Conservation (phyloP, 2,113 vertebrate genomes). For the Mus musculus region DNA sequence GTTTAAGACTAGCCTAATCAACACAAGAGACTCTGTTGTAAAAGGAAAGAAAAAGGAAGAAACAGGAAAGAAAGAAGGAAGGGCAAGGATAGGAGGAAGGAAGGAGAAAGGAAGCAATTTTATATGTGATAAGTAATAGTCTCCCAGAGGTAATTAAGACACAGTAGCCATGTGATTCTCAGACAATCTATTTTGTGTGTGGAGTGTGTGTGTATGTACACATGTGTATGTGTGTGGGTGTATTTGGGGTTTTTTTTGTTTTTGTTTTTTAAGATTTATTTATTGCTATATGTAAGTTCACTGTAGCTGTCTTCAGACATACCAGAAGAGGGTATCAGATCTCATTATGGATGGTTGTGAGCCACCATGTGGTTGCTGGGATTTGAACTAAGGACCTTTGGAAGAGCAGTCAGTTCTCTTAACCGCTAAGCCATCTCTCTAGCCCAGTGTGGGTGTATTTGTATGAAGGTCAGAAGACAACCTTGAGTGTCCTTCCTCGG, state of each 20-base stretch:
- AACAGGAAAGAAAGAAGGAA: neutral
- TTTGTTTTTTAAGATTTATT: no score
- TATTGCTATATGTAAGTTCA: no score
- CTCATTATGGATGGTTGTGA: no score
- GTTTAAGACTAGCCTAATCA: neutral
- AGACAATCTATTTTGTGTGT: neutral
- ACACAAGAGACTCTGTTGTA: neutral
- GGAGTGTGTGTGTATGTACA: neutral
- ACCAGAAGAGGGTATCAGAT: no score
- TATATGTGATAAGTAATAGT: neutral
- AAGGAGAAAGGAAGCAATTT: no score
- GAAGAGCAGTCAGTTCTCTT: no score
- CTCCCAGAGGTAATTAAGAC: slow-evolving; percentile 2
- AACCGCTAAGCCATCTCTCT: no score
- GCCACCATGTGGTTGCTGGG: no score
- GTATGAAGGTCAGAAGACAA: neutral
- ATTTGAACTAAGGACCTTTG: no score
- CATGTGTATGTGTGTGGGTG: neutral
- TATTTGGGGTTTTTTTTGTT: neutral
- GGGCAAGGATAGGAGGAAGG: no score
- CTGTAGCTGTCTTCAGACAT: no score
- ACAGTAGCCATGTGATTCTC: neutral
- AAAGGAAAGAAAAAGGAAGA: neutral
- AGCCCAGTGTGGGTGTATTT: neutral
- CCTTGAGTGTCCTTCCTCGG: neutral